Base-by-base conservation (phyloP, 2,113 vertebrate species). In the Trogon melanurus region DNA sequence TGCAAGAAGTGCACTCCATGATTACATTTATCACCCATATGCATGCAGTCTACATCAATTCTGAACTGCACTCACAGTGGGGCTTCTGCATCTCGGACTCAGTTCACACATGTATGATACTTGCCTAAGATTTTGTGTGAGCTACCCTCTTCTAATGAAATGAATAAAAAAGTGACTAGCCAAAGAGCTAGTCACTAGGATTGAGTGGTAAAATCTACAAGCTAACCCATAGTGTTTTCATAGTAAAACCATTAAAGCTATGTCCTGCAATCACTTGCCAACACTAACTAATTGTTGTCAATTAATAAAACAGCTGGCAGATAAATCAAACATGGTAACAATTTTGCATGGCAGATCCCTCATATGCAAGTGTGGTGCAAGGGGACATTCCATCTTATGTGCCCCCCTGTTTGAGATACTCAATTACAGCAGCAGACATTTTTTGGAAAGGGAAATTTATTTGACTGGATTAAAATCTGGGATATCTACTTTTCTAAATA, bases 291-390 rank as follows among this genome's bases (percentile, higher is more conserved):
- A 92, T 93, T 85, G 25, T 70, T 92, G 16, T 16, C 26, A 76
- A 47, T 91, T 94, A 90, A 93, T 83, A 47, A 88, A 85, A 56
- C 34, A 92, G 78, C 38, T 83, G 48, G 17, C 34, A 89, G 84
- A 85, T 83, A 92, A 72, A 82, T 65, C 5, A 74, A 89, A 66
- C 44, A 34, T 10, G 11, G 34, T 41, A 83, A 29, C 20, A 84
- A 27, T 53, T 95, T 79, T 80, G 21, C 44, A 25, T 1, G 2
- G 34, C 9, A 71, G 6, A 64, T 74, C 65, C 48, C 74, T 95
- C 65, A 14, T 26, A 71, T 10, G 3, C 16, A 64, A 66, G 16
- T 1, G 3, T 30, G 22, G 6, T 67, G 13, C 27, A 92, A 70
- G 16, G 1, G 12, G 13, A 15, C 18, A 45, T 81, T 95, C 30